phyloP scores from a whole-genome alignment of 2,888 invertebrate species.

The Mesopsocus fuscifrons region DNA sequence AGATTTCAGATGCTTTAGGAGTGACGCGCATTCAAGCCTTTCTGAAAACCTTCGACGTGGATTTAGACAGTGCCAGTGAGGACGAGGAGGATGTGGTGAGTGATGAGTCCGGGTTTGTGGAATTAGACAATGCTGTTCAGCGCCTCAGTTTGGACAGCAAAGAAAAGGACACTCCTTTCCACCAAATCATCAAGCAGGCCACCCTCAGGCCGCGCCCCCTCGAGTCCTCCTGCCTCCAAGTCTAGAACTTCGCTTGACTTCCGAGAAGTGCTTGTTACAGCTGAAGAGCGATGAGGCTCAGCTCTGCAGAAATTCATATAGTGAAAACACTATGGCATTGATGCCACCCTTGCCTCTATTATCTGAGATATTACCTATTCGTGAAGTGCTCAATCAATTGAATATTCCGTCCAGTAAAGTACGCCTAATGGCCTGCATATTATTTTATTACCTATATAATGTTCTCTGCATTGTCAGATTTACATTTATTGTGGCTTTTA shows the following conservation, averaged over 20 bases:
- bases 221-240: slow-evolving; percentile 3
- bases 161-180: slow-evolving; percentile 18
- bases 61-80: slow-evolving; percentile 22
- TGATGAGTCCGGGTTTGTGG: slow-evolving; percentile 83
- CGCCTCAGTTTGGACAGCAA: slow-evolving; percentile 17
- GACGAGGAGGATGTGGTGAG: slow-evolving; percentile 44
- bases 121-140: slow-evolving; percentile 25
- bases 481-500: too few relatives aligned
- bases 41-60: slow-evolving; percentile 13
- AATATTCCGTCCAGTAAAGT: too few relatives aligned
- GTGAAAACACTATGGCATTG: too few relatives aligned
- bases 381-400: too few relatives aligned
- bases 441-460: too few relatives aligned
- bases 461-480: too few relatives aligned
- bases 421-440: too few relatives aligned
- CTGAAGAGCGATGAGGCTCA: too few relatives aligned
- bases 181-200: slow-evolving; percentile 18
- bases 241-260: neutral
- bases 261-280: too few relatives aligned
- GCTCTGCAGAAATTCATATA: too few relatives aligned
- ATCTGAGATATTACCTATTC: too few relatives aligned
- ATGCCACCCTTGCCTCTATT: too few relatives aligned
- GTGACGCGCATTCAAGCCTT: neutral
- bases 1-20: neutral
- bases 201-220: slow-evolving; percentile 15